Evolutionary conservation across 2,113 vertebrate genomes (phyloP).

Genomic region (Rhinopomastus cyanomelas): DNA sequence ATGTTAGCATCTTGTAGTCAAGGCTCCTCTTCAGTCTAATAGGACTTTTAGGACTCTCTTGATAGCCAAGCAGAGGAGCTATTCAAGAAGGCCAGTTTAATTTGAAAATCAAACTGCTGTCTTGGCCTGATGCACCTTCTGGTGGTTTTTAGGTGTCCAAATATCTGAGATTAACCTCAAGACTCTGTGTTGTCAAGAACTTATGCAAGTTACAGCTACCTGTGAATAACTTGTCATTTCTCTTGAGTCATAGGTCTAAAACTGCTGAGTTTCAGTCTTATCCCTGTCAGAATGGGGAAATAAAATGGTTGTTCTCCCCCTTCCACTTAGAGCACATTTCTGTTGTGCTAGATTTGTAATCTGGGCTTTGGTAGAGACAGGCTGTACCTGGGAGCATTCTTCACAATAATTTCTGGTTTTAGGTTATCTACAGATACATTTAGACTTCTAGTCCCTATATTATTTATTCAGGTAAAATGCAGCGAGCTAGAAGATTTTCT

Average conservation of each 20-base stretch:
- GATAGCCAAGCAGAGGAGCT: neutral
- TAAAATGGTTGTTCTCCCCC: neutral
- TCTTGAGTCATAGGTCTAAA: neutral
- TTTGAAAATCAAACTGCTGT: neutral
- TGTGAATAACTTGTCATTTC: neutral
- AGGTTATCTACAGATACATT: neutral
- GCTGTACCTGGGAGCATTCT: neutral
- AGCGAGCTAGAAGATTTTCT: neutral
- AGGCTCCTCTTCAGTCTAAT: neutral
- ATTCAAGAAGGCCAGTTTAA: neutral
- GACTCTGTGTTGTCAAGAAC: neutral
- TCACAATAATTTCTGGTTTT: neutral
- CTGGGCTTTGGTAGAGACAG: neutral
- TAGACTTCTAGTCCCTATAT: neutral
- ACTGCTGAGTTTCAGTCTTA: neutral
- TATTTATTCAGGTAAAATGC: neutral
- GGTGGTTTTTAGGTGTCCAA: neutral
- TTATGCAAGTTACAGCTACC: neutral
- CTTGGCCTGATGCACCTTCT: neutral
- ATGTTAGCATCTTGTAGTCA: neutral
- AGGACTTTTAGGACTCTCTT: neutral
- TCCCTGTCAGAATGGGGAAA: neutral
- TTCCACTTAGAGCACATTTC: neutral
- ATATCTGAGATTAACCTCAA: neutral
- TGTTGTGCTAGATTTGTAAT: neutral